Conservation (phyloP, 2,113 vertebrate species). For the Mionectes macconnelli region DNA sequence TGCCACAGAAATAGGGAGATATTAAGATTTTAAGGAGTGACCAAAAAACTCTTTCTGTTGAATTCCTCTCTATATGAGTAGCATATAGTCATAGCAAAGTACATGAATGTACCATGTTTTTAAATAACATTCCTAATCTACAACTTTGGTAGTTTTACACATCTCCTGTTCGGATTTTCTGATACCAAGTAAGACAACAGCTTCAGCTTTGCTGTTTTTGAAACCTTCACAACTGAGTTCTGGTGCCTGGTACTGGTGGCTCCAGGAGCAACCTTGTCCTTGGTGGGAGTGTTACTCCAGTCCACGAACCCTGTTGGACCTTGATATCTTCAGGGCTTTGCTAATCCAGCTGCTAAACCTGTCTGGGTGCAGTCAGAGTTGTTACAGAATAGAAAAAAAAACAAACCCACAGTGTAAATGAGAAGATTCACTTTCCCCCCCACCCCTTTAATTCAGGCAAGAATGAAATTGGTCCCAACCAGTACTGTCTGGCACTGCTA, state of each 20-base stretch:
- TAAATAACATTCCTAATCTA: not conserved
- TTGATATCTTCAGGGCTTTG: not conserved
- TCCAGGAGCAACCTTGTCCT: not conserved
- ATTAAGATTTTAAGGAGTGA: not conserved
- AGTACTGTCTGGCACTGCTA: not conserved
- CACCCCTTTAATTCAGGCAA: not conserved
- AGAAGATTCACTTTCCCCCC: not conserved
- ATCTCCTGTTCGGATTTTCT: not conserved
- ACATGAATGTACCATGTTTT: not conserved
- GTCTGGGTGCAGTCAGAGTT: not conserved
- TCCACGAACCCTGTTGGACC: not conserved
- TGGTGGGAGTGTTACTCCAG: not conserved
- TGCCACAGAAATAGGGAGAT: not conserved
- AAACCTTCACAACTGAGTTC: not conserved
- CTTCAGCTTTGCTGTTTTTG: not conserved
- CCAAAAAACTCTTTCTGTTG: not conserved
- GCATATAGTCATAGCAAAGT: not conserved
- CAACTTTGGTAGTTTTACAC: not conserved
- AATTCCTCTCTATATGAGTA: not conserved
- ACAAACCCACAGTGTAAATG: not conserved
- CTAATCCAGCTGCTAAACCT: not conserved
- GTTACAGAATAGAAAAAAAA: not conserved
- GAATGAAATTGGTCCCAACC: not conserved
- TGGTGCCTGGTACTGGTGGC: not conserved
- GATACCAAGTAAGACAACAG: rapidly evolving